Evolutionary conservation across 2,797 vertebrate genomes (phyloP).

Genomic region (Etheostoma perlongum): DNA sequence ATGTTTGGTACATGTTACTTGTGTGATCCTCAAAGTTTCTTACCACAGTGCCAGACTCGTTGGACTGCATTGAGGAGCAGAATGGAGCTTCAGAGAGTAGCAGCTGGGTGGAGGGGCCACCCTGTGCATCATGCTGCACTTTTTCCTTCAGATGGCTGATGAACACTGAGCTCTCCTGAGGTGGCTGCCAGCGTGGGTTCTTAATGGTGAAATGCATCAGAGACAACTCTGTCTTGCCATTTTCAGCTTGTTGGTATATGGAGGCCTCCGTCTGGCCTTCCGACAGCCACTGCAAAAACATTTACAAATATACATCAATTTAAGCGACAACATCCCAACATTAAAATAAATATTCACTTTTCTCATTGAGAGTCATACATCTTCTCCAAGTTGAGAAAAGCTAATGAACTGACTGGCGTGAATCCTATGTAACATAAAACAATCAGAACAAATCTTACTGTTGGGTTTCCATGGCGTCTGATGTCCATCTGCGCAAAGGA

Average conservation of each 20-base stretch:
- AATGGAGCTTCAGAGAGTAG: slow-evolving; percentile 88
- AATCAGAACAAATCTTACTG: slow-evolving; percentile 77
- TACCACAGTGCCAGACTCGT: slow-evolving; percentile 82
- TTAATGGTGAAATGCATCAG: slow-evolving; percentile 99
- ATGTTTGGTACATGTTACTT: not conserved
- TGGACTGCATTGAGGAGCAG: slow-evolving; percentile 87
- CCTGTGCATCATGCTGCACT: slow-evolving; percentile 92
- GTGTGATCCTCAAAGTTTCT: slow-evolving; percentile 31
- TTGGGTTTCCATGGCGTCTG: slow-evolving; percentile 96
- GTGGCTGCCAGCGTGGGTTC: slow-evolving; percentile 98
- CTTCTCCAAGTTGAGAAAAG: not conserved
- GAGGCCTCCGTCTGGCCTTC: slow-evolving; percentile 97
- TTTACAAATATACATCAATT: not conserved
- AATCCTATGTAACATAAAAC: not conserved
- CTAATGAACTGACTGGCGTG: not conserved
- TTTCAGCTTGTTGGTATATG: slow-evolving; percentile 98
- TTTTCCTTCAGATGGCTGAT: slow-evolving; percentile 97
- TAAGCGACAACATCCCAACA: not conserved
- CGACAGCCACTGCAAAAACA: slow-evolving; percentile 91
- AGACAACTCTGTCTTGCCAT: slow-evolving; percentile 97
- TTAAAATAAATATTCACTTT: not conserved
- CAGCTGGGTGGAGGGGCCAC: slow-evolving; percentile 80
- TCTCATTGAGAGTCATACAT: not conserved
- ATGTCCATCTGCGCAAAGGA: slow-evolving; percentile 99
- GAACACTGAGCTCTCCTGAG: slow-evolving; percentile 95